phyloP scores from a whole-genome alignment of 2,888 invertebrate species.

The Meta bourneti region DNA sequence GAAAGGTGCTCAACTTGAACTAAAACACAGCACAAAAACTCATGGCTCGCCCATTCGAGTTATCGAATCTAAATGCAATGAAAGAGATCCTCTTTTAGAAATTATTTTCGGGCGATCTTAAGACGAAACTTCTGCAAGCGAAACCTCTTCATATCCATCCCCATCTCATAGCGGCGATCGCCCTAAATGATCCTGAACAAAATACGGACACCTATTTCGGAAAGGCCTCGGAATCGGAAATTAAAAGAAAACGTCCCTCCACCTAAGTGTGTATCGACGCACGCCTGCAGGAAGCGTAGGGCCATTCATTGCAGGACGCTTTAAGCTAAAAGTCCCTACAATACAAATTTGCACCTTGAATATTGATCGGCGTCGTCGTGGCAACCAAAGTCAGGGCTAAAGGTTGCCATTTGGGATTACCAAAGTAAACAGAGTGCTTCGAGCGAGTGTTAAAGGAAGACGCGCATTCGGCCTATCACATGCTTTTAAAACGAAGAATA shows the following conservation, averaged over 20 bases:
- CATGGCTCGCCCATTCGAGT: too few relatives aligned
- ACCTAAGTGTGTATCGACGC: not conserved
- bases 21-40: too few relatives aligned
- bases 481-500: conserved; percentile 64
- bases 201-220: not conserved
- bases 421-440: conserved; percentile 72
- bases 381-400: conserved; percentile 75
- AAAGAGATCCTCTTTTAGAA: too few relatives aligned
- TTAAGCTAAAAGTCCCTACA: conserved; percentile 73
- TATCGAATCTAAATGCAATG: too few relatives aligned
- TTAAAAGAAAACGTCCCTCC: conserved; percentile 32
- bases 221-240: conserved; percentile 4
- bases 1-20: too few relatives aligned
- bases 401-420: conserved; percentile 76
- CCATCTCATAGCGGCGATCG: too few relatives aligned
- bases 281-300: not conserved
- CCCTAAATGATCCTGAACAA: not conserved
- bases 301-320: conserved; percentile 10
- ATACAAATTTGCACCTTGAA: conserved; percentile 76
- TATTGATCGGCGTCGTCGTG: conserved; percentile 68
- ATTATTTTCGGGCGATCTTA: too few relatives aligned
- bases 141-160: too few relatives aligned
- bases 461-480: conserved; percentile 67
- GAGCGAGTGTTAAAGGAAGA: conserved; percentile 70
- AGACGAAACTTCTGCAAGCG: too few relatives aligned